Evolutionary conservation across 2,113 vertebrate species (phyloP).

Genomic region (Pelecanus crispus): DNA sequence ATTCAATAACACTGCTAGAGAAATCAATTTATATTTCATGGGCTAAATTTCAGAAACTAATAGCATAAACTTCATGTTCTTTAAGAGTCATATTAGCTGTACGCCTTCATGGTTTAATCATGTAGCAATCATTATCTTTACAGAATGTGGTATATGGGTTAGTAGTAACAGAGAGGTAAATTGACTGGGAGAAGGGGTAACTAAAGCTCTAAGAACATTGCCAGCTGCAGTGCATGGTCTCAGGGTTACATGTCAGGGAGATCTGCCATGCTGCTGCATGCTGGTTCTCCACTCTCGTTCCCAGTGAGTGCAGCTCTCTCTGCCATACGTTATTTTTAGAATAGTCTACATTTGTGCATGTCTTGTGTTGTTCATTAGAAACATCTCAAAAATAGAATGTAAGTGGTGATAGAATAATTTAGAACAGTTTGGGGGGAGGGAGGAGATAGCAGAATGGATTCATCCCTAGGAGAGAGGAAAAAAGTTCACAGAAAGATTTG

Average conservation of each 20-base stretch:
- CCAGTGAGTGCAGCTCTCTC: neutral
- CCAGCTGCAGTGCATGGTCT: no score
- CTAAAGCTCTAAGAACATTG: neutral
- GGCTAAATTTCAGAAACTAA: neutral
- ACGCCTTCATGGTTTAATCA: neutral
- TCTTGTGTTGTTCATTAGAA: neutral
- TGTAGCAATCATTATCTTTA: neutral
- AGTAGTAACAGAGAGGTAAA: neutral
- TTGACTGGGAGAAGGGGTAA: neutral
- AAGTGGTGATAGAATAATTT: neutral
- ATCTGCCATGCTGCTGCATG: neutral
- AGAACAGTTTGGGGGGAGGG: neutral
- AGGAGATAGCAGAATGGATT: neutral
- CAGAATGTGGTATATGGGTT: neutral
- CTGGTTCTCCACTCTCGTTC: neutral
- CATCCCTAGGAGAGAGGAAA: neutral
- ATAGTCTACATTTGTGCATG: neutral
- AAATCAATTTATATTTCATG: neutral
- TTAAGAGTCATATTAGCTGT: neutral
- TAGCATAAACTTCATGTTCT: neutral
- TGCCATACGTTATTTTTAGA: neutral
- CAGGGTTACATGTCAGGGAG: neutral
- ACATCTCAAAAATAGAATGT: neutral
- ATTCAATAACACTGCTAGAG: neutral
- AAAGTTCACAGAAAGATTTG: neutral